Conservation (phyloP, 2,888 invertebrate species). For the Trichogramma evanescens region DNA sequence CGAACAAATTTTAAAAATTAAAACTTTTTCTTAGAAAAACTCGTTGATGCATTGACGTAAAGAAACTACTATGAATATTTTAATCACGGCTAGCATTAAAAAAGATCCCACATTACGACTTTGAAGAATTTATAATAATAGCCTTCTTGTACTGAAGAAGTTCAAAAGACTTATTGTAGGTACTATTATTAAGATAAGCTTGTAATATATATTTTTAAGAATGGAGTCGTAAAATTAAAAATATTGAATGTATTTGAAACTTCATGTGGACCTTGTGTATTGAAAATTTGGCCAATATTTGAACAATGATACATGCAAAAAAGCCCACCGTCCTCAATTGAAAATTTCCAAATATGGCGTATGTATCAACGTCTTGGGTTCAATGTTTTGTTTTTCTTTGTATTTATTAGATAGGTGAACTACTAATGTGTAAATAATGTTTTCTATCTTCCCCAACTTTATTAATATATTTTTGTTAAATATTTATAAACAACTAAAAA, state of each 20-base stretch:
- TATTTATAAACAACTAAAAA: constrained; percentile 33
- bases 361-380: constrained; percentile 26
- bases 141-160: too few relatives aligned
- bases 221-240: too few relatives aligned
- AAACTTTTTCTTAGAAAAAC: constrained; percentile 5
- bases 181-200: too few relatives aligned
- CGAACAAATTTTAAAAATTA: not conserved
- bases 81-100: too few relatives aligned
- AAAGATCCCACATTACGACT: too few relatives aligned
- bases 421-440: constrained; percentile 23
- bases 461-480: constrained; percentile 44
- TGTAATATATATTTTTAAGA: too few relatives aligned
- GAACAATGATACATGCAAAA: not conserved
- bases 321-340: constrained; percentile 10
- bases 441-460: constrained; percentile 24
- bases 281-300: too few relatives aligned
- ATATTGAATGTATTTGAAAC: too few relatives aligned
- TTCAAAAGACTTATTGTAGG: too few relatives aligned
- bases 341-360: not conserved
- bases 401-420: constrained; percentile 3
- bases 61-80: not conserved
- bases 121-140: too few relatives aligned
- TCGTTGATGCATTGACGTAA: constrained; percentile 5
- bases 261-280: too few relatives aligned
- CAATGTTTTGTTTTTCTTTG: constrained; percentile 34